Evolutionary conservation across 2,888 invertebrate genomes (phyloP).

Genomic region (Unio delphinus): DNA sequence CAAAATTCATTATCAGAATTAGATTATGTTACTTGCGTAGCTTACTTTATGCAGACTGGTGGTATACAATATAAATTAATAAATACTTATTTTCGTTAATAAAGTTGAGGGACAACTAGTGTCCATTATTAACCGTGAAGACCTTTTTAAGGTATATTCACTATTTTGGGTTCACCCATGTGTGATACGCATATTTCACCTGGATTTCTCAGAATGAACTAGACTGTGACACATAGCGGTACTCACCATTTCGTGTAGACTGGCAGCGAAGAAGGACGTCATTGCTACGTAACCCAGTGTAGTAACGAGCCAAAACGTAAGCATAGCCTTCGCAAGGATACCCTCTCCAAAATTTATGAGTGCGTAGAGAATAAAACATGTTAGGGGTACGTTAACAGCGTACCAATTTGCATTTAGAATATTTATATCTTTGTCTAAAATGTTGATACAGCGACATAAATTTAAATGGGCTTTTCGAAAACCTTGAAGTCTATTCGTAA

Average conservation of each 20-base stretch:
- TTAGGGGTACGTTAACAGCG: slow-evolving; percentile 8
- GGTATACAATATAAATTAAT: too few relatives aligned
- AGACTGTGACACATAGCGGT: too few relatives aligned
- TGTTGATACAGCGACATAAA: slow-evolving; percentile 7
- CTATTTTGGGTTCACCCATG: too few relatives aligned
- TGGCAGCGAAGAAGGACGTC: slow-evolving; percentile 1
- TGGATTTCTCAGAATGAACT: too few relatives aligned
- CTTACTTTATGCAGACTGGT: too few relatives aligned
- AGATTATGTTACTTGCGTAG: too few relatives aligned
- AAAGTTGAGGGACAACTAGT: too few relatives aligned
- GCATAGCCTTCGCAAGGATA: neutral
- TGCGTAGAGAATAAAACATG: slow-evolving; percentile 14
- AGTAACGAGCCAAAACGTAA: slow-evolving; percentile 7
- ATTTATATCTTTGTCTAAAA: slow-evolving; percentile 14
- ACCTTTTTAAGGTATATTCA: too few relatives aligned
- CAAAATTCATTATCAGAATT: too few relatives aligned
- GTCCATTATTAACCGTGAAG: too few relatives aligned
- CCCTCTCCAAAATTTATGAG: slow-evolving; percentile 2
- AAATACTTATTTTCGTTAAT: too few relatives aligned
- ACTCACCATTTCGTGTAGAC: slow-evolving; percentile 7
- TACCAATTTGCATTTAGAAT: slow-evolving; percentile 8
- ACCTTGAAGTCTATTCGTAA: neutral
- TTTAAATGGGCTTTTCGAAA: slow-evolving; percentile 9
- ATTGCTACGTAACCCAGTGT: slow-evolving; percentile 1
- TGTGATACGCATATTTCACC: too few relatives aligned